phyloP scores from a whole-genome alignment of 2,797 vertebrate genomes.

The Alauda arvensis region DNA sequence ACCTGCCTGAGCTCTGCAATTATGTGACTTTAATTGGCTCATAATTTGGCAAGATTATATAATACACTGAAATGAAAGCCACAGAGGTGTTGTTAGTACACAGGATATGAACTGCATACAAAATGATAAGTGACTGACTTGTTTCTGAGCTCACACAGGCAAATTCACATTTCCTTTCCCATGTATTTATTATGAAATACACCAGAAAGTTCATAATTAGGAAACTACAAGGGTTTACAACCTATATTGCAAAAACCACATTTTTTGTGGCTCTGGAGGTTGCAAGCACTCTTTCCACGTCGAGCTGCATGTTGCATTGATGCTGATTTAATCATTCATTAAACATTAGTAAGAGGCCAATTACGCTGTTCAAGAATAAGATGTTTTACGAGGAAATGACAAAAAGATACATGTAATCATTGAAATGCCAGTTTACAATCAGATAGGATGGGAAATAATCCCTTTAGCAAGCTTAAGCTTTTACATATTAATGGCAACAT shows the following conservation, averaged over 20 bases:
- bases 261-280: slow-evolving; percentile 39
- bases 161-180: not conserved
- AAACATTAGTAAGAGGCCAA: slow-evolving; percentile 72
- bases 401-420: slow-evolving; percentile 78
- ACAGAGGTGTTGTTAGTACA: not conserved
- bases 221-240: slow-evolving; percentile 23
- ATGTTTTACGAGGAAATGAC: slow-evolving; percentile 75
- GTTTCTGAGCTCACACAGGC: not conserved
- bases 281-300: slow-evolving; percentile 40
- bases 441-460: slow-evolving; percentile 77
- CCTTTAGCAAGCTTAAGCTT: slow-evolving; percentile 79
- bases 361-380: slow-evolving; percentile 73
- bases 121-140: not conserved
- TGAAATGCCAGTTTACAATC: slow-evolving; percentile 75
- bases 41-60: slow-evolving; percentile 27
- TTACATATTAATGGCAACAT: slow-evolving; percentile 77
- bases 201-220: slow-evolving; percentile 29
- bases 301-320: slow-evolving; percentile 46
- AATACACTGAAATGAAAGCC: slow-evolving; percentile 16
- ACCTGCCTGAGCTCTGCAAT: not conserved
- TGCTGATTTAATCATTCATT: slow-evolving; percentile 72
- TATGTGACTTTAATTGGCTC: slow-evolving; percentile 27
- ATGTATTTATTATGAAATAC: not conserved
- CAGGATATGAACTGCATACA: slow-evolving; percentile 4
- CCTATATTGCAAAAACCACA: not conserved